Conservation (phyloP, 2,797 vertebrate species). For the Diplodus sargus region DNA sequence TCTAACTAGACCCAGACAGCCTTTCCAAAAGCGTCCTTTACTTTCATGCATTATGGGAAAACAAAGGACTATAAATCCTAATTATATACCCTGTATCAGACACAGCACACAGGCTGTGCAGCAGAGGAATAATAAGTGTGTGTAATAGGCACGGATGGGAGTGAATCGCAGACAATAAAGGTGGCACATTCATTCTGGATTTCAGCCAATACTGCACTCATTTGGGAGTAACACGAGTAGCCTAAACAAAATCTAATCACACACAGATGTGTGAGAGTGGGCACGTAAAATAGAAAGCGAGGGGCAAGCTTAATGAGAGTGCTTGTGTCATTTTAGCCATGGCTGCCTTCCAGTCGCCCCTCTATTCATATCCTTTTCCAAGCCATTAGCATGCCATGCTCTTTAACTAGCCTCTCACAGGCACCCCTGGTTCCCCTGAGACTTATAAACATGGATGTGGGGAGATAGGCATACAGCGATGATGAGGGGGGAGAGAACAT, state of each 20-base stretch:
- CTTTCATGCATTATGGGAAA: neutral
- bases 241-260: slow-evolving; percentile 60
- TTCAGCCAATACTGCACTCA: slow-evolving; percentile 31
- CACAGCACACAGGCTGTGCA: neutral
- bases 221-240: slow-evolving; percentile 45
- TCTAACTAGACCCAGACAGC: neutral
- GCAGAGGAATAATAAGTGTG: neutral
- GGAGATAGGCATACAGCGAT: slow-evolving; percentile 41
- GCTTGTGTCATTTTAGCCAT: slow-evolving; percentile 68
- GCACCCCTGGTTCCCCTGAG: slow-evolving; percentile 48
- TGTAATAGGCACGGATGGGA: slow-evolving; percentile 7
- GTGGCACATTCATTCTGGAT: slow-evolving; percentile 43
- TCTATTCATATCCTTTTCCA: slow-evolving; percentile 69
- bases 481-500: slow-evolving; percentile 2
- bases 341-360: slow-evolving; percentile 71
- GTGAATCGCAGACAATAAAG: slow-evolving; percentile 37
- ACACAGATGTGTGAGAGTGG: slow-evolving; percentile 57
- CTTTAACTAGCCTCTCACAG: slow-evolving; percentile 74
- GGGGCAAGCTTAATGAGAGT: slow-evolving; percentile 46
- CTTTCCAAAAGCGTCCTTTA: neutral
- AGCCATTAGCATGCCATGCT: slow-evolving; percentile 73
- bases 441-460: slow-evolving; percentile 68
- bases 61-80: slow-evolving; percentile 7
- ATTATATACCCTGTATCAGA: neutral
- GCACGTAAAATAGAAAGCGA: slow-evolving; percentile 49